Percentiles rank a stretch among this genome's conserved stretches.
Conservation (phyloP, 64 coral and sea anemone genomes). For the Hydrozoanthus tunicans region DNA sequence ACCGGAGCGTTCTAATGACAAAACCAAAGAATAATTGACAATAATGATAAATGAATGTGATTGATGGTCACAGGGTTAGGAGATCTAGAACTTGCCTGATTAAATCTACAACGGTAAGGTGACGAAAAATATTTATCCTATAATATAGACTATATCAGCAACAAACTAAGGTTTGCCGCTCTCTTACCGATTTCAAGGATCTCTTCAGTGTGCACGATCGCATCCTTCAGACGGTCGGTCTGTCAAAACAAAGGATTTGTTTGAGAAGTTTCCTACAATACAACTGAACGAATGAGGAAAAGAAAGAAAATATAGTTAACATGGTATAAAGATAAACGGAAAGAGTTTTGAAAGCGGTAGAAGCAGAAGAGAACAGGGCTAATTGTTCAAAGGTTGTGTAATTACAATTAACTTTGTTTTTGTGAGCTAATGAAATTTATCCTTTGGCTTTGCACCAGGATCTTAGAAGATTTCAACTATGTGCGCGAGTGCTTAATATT, state of each 20-base stretch:
- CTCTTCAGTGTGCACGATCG: constrained; percentile 51
- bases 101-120: background rate
- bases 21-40: too few relatives aligned
- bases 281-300: background rate
- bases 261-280: background rate
- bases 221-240: constrained; percentile 57
- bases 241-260: background rate
- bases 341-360: background rate
- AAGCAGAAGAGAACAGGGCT: background rate
- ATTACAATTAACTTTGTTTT: too few relatives aligned
- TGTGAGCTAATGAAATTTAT: too few relatives aligned
- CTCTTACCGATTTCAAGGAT: constrained; percentile 56
- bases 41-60: too few relatives aligned
- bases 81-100: background rate
- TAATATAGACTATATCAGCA: background rate
- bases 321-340: background rate
- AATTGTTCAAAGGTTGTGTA: too few relatives aligned
- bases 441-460: too few relatives aligned
- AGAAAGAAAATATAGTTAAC: background rate
- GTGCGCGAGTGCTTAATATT: too few relatives aligned
- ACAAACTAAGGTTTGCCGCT: background rate
- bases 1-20: too few relatives aligned
- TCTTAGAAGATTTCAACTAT: too few relatives aligned
- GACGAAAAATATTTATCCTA: background rate
- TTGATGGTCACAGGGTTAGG: too few relatives aligned